These are phyloP conservation scores for Nesoenas mayeri DNA, from an alignment of 2,113 vertebrate genomes.

Conservation along the genomic window DNA sequence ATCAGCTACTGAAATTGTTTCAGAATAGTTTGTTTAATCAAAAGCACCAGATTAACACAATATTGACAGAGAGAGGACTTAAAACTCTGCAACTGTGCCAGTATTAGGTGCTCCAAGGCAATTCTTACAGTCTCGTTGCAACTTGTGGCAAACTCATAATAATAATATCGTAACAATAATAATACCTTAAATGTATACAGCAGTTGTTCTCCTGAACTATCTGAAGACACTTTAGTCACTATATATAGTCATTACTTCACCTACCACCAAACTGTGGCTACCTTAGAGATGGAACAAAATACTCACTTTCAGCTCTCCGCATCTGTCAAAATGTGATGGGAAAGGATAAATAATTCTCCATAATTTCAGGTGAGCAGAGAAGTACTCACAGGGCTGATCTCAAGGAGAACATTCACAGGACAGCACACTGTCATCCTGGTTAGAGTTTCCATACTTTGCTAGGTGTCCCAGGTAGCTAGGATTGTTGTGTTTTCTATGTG, in stretches of 20 bases:
- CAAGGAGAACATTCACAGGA: conserved; percentile 20
- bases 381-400: conserved; percentile 29
- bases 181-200: conserved; percentile 66
- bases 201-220: conserved; percentile 66
- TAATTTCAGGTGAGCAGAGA: conserved; percentile 23
- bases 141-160: conserved; percentile 70
- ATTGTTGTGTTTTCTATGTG: neutral
- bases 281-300: conserved; percentile 55
- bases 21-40: conserved; percentile 75
- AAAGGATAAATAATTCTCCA: conserved; percentile 49
- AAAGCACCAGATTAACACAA: conserved; percentile 69
- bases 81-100: conserved; percentile 12
- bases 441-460: neutral
- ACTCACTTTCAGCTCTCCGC: conserved; percentile 36
- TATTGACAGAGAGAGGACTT: conserved; percentile 50
- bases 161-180: conserved; percentile 75
- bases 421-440: fast-evolving
- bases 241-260: conserved; percentile 72
- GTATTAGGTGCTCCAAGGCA: conserved; percentile 33
- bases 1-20: conserved; percentile 49
- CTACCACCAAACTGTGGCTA: conserved; percentile 45
- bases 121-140: conserved; percentile 61
- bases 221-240: conserved; percentile 66
- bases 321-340: conserved; percentile 12
- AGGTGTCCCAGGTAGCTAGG: neutral